Conservation (phyloP, 2,113 vertebrate genomes). For the Oenanthe oenanthe region DNA sequence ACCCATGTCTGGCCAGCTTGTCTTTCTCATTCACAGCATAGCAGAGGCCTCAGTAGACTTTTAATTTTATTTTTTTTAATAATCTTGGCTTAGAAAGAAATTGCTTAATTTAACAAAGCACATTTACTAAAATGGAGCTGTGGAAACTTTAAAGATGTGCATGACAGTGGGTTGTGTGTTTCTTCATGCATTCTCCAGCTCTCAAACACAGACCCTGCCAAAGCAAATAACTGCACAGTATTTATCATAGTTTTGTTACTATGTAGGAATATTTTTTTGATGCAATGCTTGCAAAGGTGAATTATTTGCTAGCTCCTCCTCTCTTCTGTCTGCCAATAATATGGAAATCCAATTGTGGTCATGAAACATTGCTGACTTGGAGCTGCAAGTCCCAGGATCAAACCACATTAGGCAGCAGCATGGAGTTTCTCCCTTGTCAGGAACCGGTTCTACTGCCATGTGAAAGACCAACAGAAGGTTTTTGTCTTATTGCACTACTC, state of each 20-base stretch:
- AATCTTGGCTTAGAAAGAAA: constrained; percentile 33
- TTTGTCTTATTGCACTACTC: neutral
- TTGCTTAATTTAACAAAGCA: constrained; percentile 21
- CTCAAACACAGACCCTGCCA: constrained; percentile 50
- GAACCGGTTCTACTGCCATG: neutral
- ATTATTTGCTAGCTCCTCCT: neutral
- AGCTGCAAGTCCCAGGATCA: neutral
- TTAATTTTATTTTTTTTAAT: neutral
- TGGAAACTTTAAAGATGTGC: constrained; percentile 48
- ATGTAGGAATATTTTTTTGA: constrained; percentile 47
- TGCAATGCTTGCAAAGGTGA: constrained; percentile 19
- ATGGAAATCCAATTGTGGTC: neutral
- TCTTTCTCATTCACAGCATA: constrained; percentile 21
- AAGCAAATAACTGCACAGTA: constrained; percentile 65
- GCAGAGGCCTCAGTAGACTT: neutral
- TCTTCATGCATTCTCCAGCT: constrained; percentile 57
- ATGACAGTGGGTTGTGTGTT: constrained; percentile 50
- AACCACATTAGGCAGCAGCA: neutral
- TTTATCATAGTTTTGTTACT: constrained; percentile 65
- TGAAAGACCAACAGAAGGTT: neutral
- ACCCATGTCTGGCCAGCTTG: neutral
- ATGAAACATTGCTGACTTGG: neutral
- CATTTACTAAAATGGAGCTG: constrained; percentile 27
- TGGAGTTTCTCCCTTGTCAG: neutral
- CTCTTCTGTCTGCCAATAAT: neutral